Percentiles rank a stretch among this genome's conserved stretches.
Evolutionary conservation across 2,888 invertebrate genomes (phyloP).

Genomic region (Ariolimax columbianus): DNA sequence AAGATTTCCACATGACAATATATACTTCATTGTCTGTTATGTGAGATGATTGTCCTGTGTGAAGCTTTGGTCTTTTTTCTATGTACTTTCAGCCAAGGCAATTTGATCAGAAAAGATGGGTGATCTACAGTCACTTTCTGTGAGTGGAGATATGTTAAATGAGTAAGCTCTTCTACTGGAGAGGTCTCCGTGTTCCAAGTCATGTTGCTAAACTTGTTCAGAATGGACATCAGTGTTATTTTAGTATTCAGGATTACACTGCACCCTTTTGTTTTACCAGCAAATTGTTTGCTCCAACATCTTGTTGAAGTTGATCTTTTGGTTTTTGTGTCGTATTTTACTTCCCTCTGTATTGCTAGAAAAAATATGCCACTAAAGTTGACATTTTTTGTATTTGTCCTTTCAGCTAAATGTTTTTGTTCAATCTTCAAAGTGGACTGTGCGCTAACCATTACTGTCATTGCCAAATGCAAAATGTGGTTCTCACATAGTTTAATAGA

Average conservation of each 20-base stretch:
- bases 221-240: not conserved
- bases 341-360: no score
- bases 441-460: no score
- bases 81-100: slow-evolving; percentile 48
- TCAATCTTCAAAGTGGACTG: no score
- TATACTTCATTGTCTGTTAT: slow-evolving; percentile 10
- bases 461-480: no score
- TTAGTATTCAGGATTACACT: not conserved
- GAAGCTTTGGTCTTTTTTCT: slow-evolving; percentile 50
- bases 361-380: no score
- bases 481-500: no score
- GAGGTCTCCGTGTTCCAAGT: not conserved
- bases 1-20: not conserved
- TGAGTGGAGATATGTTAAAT: slow-evolving; percentile 16
- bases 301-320: not conserved
- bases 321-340: no score
- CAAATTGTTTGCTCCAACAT: not conserved
- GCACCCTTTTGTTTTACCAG: not conserved
- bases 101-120: slow-evolving; percentile 40
- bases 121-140: slow-evolving; percentile 31
- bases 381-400: no score
- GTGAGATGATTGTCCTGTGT: slow-evolving; percentile 24
- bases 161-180: slow-evolving; percentile 8
- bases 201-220: not conserved
- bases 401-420: no score